Evolutionary conservation across 2,113 vertebrate genomes (phyloP).

Genomic region (Fulmarus glacialis): DNA sequence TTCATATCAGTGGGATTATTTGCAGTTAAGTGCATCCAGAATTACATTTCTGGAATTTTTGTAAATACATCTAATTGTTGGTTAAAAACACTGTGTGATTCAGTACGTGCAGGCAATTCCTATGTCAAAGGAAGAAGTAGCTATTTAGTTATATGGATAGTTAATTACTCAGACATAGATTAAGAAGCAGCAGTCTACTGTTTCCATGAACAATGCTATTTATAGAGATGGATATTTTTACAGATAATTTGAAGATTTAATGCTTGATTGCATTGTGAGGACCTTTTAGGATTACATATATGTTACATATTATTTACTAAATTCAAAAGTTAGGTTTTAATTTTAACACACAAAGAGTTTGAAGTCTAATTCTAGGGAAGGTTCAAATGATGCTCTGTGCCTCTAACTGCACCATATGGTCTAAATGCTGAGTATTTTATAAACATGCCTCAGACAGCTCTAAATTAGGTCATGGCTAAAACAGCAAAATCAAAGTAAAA

Average conservation of each 20-base stretch:
- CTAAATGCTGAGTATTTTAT: constrained; percentile 31
- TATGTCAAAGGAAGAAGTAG: background rate
- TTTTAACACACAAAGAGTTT: background rate
- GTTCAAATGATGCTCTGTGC: background rate
- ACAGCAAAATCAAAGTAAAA: constrained; percentile 20
- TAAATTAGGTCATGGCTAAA: constrained; percentile 61
- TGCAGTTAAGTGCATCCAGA: background rate
- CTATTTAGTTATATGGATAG: background rate
- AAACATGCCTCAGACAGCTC: constrained; percentile 22
- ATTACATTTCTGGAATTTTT: background rate
- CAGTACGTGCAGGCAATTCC: background rate
- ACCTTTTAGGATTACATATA: background rate
- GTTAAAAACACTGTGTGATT: background rate
- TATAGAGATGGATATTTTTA: background rate
- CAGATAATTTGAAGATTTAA: background rate
- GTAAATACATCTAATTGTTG: background rate
- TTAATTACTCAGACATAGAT: background rate
- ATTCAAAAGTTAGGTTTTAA: background rate
- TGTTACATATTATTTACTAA: background rate
- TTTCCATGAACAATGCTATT: background rate
- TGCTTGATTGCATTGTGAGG: background rate
- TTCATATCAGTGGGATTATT: background rate
- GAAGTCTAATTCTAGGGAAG: constrained; percentile 1
- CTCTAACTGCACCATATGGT: constrained; percentile 52
- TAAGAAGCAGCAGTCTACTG: background rate